phyloP scores from a whole-genome alignment of 2,113 vertebrate species.

The Sinocyclocheilus maitianheensis region DNA sequence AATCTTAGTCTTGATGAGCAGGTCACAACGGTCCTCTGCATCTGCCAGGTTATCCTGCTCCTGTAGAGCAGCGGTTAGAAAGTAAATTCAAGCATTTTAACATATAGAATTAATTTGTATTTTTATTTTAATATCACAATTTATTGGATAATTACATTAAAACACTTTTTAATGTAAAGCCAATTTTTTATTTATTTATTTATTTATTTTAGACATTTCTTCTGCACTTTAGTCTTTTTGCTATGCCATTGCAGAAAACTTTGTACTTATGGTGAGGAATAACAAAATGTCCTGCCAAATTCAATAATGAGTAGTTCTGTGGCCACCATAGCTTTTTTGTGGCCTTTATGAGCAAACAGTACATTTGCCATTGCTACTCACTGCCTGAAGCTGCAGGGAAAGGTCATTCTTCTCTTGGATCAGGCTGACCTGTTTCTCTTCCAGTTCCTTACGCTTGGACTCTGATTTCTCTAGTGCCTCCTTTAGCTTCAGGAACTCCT shows the following conservation, averaged over 20 bases:
- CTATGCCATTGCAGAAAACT: too few relatives aligned
- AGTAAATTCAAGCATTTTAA: background rate
- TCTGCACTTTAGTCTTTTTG: too few relatives aligned
- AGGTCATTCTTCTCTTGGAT: slow-evolving; percentile 94
- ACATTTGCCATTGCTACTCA: slow-evolving; percentile 66
- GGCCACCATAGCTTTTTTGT: too few relatives aligned
- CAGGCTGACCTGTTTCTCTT: slow-evolving; percentile 90
- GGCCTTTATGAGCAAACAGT: background rate
- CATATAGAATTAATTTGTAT: background rate
- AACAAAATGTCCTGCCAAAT: background rate
- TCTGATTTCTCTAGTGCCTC: slow-evolving; percentile 88
- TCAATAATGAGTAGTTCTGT: too few relatives aligned
- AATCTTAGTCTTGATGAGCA: slow-evolving; percentile 93
- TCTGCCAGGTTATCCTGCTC: slow-evolving; percentile 94
- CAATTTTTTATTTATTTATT: background rate
- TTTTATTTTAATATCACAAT: too few relatives aligned
- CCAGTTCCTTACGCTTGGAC: slow-evolving; percentile 87
- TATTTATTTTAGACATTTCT: too few relatives aligned
- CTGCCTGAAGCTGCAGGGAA: slow-evolving; percentile 89
- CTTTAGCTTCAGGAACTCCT: slow-evolving; percentile 86
- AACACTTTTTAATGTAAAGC: background rate
- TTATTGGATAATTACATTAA: background rate
- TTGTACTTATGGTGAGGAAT: too few relatives aligned
- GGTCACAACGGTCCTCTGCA: slow-evolving; percentile 89
- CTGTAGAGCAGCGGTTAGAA: slow-evolving; percentile 62